Conservation (phyloP, 2,888 invertebrate genomes). For the Eupithecia inturbata region DNA sequence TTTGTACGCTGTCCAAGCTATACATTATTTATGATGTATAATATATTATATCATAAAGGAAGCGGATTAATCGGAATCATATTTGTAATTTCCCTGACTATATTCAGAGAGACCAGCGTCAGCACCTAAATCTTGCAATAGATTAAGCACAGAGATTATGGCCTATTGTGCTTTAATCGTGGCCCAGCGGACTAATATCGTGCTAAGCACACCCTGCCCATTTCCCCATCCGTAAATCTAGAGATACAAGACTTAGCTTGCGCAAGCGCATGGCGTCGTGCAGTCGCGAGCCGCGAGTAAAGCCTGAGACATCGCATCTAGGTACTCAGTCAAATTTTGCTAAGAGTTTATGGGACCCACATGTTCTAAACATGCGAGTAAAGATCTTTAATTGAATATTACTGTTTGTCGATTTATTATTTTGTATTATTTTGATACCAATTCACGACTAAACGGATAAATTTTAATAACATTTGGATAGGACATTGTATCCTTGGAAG, state of each 20-base stretch:
- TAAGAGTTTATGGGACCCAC: neutral
- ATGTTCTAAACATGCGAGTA: neutral
- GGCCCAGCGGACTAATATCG: constrained; percentile 45
- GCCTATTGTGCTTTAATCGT: constrained; percentile 36
- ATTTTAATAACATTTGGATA: neutral
- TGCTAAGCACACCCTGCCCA: constrained; percentile 48
- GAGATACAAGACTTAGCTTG: constrained; percentile 58
- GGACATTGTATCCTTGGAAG: neutral
- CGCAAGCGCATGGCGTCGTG: constrained; percentile 51
- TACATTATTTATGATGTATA: no score
- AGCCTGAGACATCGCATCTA: constrained; percentile 54
- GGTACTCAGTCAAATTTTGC: constrained; percentile 36
- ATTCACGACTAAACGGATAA: neutral
- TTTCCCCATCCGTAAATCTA: constrained; percentile 59
- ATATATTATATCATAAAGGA: neutral
- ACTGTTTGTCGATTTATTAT: neutral
- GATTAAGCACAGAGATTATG: constrained; percentile 11
- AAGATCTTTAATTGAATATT: neutral
- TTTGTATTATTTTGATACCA: neutral
- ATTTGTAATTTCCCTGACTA: neutral
- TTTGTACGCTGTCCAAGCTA: no score
- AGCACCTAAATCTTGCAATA: neutral
- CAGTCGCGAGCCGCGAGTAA: constrained; percentile 47
- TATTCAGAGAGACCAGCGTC: neutral
- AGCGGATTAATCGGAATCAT: neutral